These are phyloP conservation scores for Carterocephalus palaemon DNA, from an alignment of 2,888 invertebrate species.

Conservation along the genomic window DNA sequence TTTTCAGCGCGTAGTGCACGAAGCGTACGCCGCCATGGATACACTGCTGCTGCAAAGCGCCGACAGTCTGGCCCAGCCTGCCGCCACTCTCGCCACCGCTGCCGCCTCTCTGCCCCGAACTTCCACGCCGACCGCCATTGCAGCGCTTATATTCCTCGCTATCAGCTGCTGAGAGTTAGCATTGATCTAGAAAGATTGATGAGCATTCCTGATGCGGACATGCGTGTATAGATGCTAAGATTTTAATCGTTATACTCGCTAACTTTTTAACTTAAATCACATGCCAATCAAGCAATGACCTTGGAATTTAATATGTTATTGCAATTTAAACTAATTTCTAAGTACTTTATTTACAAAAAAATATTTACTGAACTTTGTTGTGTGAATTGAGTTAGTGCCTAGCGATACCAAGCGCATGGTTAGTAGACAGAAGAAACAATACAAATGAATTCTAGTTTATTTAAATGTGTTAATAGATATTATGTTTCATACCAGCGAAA, in stretches of 20 bases:
- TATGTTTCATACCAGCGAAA: no score
- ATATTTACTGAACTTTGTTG: no score
- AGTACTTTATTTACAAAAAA: no score
- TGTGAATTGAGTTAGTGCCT: no score
- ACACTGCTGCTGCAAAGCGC: constrained; percentile 56
- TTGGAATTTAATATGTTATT: background rate
- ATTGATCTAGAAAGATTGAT: constrained; percentile 1
- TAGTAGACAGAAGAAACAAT: no score
- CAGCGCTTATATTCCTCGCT: background rate
- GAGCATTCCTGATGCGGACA: background rate
- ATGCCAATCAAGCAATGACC: no score
- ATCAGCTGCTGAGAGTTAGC: background rate
- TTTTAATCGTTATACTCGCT: constrained; percentile 18
- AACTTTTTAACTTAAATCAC: background rate
- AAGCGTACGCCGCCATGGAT: constrained; percentile 66
- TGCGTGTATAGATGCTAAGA: constrained; percentile 19
- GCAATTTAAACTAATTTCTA: no score
- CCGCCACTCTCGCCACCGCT: constrained; percentile 34
- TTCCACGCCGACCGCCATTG: background rate
- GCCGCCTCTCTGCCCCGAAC: constrained; percentile 11
- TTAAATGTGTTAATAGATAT: no score
- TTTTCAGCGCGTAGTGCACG: constrained; percentile 63
- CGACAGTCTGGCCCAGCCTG: constrained; percentile 34
- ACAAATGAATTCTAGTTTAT: no score
- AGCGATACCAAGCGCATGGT: no score